A percentile compares a stretch with the other conserved stretches of the same genome.
These are phyloP conservation scores for Ctenomys sociabilis DNA, from an alignment of 2,113 vertebrate species.

Conservation along the genomic window DNA sequence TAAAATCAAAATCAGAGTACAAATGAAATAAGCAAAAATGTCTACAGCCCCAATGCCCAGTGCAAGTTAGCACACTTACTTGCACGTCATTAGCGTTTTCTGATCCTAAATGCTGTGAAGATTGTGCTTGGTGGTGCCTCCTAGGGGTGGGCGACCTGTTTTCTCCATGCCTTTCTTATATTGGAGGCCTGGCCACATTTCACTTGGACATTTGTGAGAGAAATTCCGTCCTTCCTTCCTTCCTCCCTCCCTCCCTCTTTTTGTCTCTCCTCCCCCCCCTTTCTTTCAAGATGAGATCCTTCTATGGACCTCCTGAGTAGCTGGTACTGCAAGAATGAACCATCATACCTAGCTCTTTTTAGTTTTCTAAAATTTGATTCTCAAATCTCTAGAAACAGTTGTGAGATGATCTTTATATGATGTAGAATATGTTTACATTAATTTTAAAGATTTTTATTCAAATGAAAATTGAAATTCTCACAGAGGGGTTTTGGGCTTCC, in stretches of 20 bases:
- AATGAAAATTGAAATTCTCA: not conserved
- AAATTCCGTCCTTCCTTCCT: not conserved
- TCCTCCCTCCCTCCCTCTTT: not conserved
- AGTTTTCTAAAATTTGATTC: not conserved
- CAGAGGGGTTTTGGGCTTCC: rapidly evolving
- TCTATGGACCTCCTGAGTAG: not conserved
- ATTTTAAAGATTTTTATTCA: not conserved
- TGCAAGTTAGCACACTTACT: not conserved
- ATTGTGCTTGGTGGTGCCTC: rapidly evolving
- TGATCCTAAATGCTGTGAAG: not conserved
- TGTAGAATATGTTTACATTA: not conserved
- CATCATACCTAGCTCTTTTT: not conserved
- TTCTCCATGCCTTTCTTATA: not conserved
- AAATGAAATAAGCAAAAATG: not conserved
- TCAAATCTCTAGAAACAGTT: not conserved
- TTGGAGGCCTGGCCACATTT: not conserved
- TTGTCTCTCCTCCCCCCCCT: not conserved
- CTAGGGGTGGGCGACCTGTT: rapidly evolving
- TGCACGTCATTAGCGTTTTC: not conserved
- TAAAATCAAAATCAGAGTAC: not conserved
- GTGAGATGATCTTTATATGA: not conserved
- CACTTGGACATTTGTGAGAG: not conserved
- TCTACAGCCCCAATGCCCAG: not conserved
- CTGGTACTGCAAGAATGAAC: not conserved
- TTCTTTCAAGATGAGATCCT: not conserved